Base-by-base conservation (phyloP, 2,113 vertebrate genomes). In the Neotragus pygmaeus region DNA sequence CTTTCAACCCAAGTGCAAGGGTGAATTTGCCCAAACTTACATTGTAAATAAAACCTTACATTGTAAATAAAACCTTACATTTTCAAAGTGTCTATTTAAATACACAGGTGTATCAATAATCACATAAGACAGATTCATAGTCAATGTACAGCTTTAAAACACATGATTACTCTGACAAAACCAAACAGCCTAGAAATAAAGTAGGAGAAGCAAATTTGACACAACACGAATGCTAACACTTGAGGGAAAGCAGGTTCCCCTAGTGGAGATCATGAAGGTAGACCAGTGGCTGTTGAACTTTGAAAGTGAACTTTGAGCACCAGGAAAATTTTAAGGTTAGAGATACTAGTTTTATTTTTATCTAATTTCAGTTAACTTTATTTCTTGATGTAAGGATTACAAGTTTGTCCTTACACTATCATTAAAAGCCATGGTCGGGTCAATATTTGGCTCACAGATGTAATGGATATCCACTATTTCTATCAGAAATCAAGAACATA, bases 321-420 rank as follows among this genome's bases (percentile, higher is more conserved):
- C 47, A 43, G 23, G 53, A 49, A 93, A n/a, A 88, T 62, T 45
- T 92, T 83, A 85, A 94, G 70, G 39, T 90, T 92, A 88, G n/a
- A 89, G 33, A 55, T 30, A 27, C 7, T 73, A 73, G 36, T 84
- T 91, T 89, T 51, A 43, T 81, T 96, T 92, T 51, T 78, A 64
- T 28, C 23, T 58, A 90, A 93, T 93, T 94, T 85, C 36, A 89
- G 78, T 88, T 93, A 88, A 95, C 14, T 73, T 91, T 91, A 66
- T 75, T 88, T 60, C 28, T 81, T 88, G 60, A 80, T 91, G 60
- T 45, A 90, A 21, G 51, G 95, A 95, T 95, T 80, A 84, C 3
- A 77, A 77, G 23, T 91, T 87, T 87, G 58, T 77, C n/a, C 17
- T 83, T 92, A 96, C 30, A 70, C n/a, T 83, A n/a, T 86, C 53